phyloP scores from a whole-genome alignment of 2,888 invertebrate genomes.

The Strigamia transsilvanica region DNA sequence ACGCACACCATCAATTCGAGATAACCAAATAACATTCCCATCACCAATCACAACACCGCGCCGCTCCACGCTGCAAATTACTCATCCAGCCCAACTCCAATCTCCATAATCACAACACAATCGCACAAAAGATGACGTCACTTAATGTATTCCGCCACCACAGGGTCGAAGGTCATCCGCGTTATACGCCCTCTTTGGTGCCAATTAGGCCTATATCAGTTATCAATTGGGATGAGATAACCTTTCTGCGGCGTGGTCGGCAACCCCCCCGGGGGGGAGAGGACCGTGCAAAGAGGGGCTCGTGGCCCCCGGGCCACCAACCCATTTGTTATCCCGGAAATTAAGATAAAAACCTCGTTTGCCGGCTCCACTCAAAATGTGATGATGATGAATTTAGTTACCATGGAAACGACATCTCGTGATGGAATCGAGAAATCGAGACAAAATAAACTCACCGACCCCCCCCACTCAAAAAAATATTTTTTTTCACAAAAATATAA shows the following conservation, averaged over 20 bases:
- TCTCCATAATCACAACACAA: background rate
- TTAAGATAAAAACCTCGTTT: constrained; percentile 20
- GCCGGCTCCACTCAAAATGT: background rate
- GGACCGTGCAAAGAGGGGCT: constrained; percentile 7
- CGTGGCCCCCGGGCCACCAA: background rate
- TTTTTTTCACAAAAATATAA: too few relatives aligned
- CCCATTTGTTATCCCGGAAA: constrained; percentile 20
- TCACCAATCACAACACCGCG: background rate
- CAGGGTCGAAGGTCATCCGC: background rate
- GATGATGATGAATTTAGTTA: constrained; percentile 20
- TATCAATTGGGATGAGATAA: constrained; percentile 20
- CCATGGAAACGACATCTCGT: constrained; percentile 10
- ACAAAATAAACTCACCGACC: too few relatives aligned
- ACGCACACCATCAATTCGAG: background rate
- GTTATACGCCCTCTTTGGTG: constrained; percentile 20
- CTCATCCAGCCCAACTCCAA: background rate
- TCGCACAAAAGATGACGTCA: background rate
- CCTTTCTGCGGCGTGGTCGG: background rate
- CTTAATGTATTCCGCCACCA: constrained; percentile 9
- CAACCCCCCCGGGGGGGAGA: background rate
- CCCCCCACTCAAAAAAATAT: too few relatives aligned
- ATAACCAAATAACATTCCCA: background rate
- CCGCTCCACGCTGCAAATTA: background rate
- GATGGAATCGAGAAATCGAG: background rate
- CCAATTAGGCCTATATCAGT: constrained; percentile 13